Base-by-base conservation (phyloP, 2,113 vertebrate species). In the Octodon degus region DNA sequence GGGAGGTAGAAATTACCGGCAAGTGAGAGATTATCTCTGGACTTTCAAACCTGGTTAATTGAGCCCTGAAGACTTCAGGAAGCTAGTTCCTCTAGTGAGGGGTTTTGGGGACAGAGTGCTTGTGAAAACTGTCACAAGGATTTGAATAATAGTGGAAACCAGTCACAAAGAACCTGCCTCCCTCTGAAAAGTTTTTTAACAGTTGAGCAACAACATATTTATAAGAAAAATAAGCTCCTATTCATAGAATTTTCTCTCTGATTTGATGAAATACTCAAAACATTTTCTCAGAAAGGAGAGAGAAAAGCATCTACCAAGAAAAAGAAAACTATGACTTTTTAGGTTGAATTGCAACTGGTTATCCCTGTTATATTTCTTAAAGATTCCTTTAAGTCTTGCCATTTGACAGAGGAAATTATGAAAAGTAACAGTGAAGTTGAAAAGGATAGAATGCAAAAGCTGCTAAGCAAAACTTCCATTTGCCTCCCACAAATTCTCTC, bases 261-360 rank as follows among this genome's bases (percentile, higher is more conserved):
- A 22, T 95, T 91, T 95, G 90, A 92, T 95, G 70, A 97, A 94
- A 94, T 80, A 89, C 62, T 90, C 37, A 93, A 95, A 91, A 86
- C 77, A 53, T 96, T 91, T 94, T 94, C 76, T 93, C 76, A 94
- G 89, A 86, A 93, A 96, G 72, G 25, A 53, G 50, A 65, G 81
- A 55, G 32, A 95, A 68, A 95, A 94, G 76, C 82, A 83, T 50
- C 47, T 68, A 63, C 68, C 68, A 25, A 91, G 43, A 63, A 37
- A 80, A 94, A 91, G 62, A 68, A 93, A 93, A 89, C 20, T 27
- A 70, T 40, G 63, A 58, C 72, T 60, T 96, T 95, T 96, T 12
- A 91, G 87, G 80, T 94, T 95, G 47, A 7, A 83, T 85, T 74
- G 25, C 60, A 93, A 74, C 70, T 88, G 97, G 93, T 96, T 72